Conservation (phyloP, 1,140 invertebrate species). For the Dinoponera quadriceps region DNA sequence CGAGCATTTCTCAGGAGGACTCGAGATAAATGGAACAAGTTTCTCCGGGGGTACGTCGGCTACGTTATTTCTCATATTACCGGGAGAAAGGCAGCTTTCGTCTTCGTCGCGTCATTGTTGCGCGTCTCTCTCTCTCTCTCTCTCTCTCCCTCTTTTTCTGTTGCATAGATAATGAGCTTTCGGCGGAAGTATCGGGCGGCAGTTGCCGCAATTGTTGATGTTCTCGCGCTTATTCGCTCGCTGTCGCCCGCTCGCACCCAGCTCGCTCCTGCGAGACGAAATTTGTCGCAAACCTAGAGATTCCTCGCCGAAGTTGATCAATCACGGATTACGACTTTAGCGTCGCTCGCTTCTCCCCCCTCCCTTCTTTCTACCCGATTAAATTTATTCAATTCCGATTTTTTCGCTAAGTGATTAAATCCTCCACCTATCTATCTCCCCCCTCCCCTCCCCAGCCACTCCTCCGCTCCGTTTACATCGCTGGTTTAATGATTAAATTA, state of each 20-base stretch:
- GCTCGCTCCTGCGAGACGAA: not conserved
- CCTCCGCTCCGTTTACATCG: not conserved
- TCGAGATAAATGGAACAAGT: slow-evolving; percentile 57
- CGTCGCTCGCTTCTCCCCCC: not conserved
- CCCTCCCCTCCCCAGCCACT: too few relatives aligned
- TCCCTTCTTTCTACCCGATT: not conserved
- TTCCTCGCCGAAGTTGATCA: slow-evolving; percentile 6
- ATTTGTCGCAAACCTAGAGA: not conserved
- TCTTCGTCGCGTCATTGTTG: slow-evolving; percentile 1
- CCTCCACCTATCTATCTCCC: not conserved
- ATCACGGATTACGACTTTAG: not conserved
- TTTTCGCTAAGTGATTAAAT: not conserved
- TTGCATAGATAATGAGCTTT: slow-evolving; percentile 23
- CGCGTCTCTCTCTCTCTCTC: not conserved
- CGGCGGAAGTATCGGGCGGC: not conserved
- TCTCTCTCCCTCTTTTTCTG: not conserved
- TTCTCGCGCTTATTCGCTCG: not conserved
- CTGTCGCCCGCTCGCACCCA: too few relatives aligned
- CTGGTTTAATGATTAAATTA: slow-evolving; percentile 42
- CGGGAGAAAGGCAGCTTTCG: not conserved
- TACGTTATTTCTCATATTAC: slow-evolving; percentile 50
- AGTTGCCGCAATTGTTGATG: not conserved
- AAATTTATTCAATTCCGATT: slow-evolving; percentile 23
- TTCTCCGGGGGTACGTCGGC: slow-evolving; percentile 13
- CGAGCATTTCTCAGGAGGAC: slow-evolving; percentile 52